Evolutionary conservation across 2,888 invertebrate genomes (phyloP).

Genomic region (Calephelis perditalis): DNA sequence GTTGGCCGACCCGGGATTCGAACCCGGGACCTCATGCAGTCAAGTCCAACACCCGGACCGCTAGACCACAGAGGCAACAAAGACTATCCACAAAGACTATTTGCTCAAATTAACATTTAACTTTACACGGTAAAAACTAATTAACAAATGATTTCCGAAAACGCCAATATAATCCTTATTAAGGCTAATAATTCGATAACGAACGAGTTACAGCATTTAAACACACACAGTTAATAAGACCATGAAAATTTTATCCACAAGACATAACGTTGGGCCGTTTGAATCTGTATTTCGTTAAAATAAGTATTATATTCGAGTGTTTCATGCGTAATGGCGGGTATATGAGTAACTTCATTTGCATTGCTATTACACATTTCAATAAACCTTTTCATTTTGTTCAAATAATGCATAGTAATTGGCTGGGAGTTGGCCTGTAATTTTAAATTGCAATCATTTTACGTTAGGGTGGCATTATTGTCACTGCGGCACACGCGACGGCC

Average conservation of each 20-base stretch:
- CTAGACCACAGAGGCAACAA: too few species aligned
- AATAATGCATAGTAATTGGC: constrained; percentile 36
- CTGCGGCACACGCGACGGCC: not conserved
- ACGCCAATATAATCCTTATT: constrained; percentile 4
- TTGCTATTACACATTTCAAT: constrained; percentile 31
- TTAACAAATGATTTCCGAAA: constrained; percentile 9
- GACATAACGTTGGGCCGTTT: not conserved
- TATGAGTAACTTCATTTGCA: constrained; percentile 30
- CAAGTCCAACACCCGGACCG: too few species aligned
- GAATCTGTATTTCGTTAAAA: not conserved
- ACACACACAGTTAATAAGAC: constrained; percentile 10
- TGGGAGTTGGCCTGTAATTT: constrained; percentile 31
- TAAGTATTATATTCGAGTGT: constrained; percentile 12
- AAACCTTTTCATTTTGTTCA: constrained; percentile 33
- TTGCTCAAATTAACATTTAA: too few species aligned
- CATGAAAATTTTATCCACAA: constrained; percentile 3
- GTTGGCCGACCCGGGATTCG: too few species aligned
- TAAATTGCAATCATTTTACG: constrained; percentile 28
- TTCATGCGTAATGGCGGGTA: not conserved
- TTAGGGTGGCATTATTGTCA: constrained; percentile 10
- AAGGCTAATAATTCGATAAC: not conserved
- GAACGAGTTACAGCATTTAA: constrained; percentile 8
- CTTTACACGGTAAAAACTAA: not conserved
- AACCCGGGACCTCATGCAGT: too few species aligned
- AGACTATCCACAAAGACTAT: too few species aligned